These are phyloP conservation scores for Semaprochilodus insignis DNA, from an alignment of 2,797 vertebrate genomes.

Conservation along the genomic window DNA sequence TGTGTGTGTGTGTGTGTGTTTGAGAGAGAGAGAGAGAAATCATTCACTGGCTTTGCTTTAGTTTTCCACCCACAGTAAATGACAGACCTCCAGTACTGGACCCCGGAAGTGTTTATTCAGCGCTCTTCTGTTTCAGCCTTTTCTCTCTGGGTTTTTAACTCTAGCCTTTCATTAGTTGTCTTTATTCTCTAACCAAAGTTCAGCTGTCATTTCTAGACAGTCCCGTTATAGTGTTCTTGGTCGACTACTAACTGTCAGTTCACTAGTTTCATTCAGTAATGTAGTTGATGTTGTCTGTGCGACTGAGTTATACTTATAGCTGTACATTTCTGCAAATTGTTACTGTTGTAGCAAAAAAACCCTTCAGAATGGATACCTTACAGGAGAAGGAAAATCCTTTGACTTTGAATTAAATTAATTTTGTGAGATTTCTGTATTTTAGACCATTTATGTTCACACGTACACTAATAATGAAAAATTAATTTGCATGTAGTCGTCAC, in stretches of 20 bases:
- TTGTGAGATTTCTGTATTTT: too few relatives aligned
- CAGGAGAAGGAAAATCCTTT: too few relatives aligned
- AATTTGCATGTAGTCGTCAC: too few relatives aligned
- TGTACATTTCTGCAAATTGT: too few relatives aligned
- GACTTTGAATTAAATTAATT: too few relatives aligned
- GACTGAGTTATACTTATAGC: too few relatives aligned
- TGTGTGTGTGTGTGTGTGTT: background rate
- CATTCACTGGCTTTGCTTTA: conserved; percentile 18
- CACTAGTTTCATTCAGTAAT: background rate
- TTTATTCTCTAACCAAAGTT: background rate
- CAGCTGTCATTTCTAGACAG: background rate
- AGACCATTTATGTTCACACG: too few relatives aligned
- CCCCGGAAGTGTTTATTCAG: conserved; percentile 27
- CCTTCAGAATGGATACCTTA: too few relatives aligned
- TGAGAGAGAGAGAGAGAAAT: background rate
- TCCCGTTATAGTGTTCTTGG: background rate
- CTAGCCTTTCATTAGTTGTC: background rate
- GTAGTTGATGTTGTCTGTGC: too few relatives aligned
- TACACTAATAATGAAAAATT: too few relatives aligned
- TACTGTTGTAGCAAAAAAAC: too few relatives aligned
- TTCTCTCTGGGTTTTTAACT: conserved; percentile 17
- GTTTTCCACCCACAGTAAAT: conserved; percentile 54
- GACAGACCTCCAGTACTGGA: conserved; percentile 40
- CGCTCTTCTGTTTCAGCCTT: conserved; percentile 23
- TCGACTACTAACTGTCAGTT: background rate